These are phyloP conservation scores for Burhinus bistriatus DNA, from an alignment of 2,113 vertebrate genomes.

Conservation along the genomic window DNA sequence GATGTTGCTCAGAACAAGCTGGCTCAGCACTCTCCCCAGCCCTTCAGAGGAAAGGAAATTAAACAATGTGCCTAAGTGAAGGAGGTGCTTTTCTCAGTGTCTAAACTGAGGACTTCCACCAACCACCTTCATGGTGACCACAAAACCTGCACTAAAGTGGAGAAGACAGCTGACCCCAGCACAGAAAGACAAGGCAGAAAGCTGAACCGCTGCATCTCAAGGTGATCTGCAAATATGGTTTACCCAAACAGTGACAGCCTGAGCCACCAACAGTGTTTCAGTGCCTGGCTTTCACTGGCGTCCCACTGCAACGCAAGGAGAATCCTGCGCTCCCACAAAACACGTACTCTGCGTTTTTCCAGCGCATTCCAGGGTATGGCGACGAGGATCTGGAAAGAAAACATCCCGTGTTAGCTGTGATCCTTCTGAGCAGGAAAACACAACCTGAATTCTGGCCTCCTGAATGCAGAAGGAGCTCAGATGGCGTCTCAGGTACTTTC, in stretches of 20 bases:
- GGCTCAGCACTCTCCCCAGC: constrained; percentile 3
- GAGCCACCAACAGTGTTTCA: background rate
- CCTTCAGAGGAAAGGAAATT: background rate
- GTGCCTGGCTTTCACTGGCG: background rate
- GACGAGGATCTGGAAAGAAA: background rate
- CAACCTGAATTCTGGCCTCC: background rate
- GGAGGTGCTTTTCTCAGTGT: background rate
- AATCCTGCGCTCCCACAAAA: background rate
- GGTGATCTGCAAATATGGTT: background rate
- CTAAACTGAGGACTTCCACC: background rate
- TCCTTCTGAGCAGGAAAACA: background rate
- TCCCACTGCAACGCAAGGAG: background rate
- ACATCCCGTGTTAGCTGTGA: background rate
- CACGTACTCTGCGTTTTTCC: background rate
- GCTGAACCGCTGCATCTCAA: background rate
- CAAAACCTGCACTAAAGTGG: background rate
- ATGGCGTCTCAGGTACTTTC: background rate
- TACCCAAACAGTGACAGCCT: background rate
- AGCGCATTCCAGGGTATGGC: background rate
- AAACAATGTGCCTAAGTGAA: background rate
- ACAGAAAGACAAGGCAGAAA: background rate
- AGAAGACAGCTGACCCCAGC: background rate
- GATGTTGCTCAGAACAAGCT: background rate
- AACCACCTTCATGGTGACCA: background rate
- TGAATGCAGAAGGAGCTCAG: background rate